A percentile compares a stretch with the other conserved stretches of the same genome.
These are phyloP conservation scores for Kryphioiulus occultus DNA, from an alignment of 2,888 invertebrate genomes.

Conservation along the genomic window DNA sequence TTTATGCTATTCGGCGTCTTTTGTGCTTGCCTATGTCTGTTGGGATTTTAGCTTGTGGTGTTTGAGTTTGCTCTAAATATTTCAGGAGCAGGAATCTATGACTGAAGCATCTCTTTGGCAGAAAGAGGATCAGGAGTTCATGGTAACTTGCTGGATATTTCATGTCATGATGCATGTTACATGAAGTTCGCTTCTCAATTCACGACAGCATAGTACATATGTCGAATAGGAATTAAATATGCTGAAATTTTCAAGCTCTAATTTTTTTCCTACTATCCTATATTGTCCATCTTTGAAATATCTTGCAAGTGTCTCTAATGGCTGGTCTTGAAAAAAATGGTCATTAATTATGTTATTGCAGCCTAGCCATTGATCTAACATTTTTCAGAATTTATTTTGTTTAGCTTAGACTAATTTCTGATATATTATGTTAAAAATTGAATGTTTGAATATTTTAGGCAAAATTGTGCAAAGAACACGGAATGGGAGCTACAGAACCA, in stretches of 20 bases:
- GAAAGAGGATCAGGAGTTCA: conserved; percentile 58
- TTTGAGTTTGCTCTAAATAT: conserved; percentile 48
- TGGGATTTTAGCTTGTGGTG: conserved; percentile 35
- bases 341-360: too few relatives aligned
- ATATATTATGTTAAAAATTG: neutral
- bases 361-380: neutral
- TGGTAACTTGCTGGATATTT: conserved; percentile 56
- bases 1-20: neutral
- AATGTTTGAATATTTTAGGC: conserved; percentile 19
- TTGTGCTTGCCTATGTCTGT: conserved; percentile 20
- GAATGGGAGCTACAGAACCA: neutral
- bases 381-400: neutral
- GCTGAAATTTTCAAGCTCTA: too few relatives aligned
- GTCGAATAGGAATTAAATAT: too few relatives aligned
- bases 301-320: too few relatives aligned
- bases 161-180: neutral
- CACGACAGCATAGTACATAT: too few relatives aligned
- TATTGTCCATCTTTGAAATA: too few relatives aligned
- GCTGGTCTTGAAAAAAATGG: too few relatives aligned
- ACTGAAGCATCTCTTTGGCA: conserved; percentile 61
- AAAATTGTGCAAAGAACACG: conserved; percentile 40
- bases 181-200: neutral
- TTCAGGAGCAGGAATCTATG: conserved; percentile 60
- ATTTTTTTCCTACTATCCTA: too few relatives aligned
- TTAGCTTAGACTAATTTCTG: neutral